Conservation (phyloP, 2,113 vertebrate genomes). For the Pseudorasbora parva region DNA sequence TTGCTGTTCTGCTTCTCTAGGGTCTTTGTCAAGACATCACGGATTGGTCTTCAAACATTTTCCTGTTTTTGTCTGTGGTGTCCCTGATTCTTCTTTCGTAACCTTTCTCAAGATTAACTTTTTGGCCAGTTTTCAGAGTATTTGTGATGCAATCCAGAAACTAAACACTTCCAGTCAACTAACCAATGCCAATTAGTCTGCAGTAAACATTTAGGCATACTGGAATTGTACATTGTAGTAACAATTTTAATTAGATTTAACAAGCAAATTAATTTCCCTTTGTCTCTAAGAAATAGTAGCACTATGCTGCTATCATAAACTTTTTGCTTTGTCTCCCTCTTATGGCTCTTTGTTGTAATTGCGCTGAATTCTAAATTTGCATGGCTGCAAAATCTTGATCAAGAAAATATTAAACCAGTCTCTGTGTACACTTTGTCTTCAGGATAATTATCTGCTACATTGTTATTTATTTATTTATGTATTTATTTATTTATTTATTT, state of each 20-base stretch:
- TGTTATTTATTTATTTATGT: too few relatives aligned
- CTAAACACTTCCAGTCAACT: neutral
- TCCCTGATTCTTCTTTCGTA: conserved; percentile 3
- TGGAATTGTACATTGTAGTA: neutral
- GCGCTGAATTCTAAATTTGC: neutral
- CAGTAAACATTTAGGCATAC: neutral
- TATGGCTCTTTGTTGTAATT: neutral
- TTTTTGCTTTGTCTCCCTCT: conserved; percentile 28
- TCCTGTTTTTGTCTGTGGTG: conserved; percentile 24
- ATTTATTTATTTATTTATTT: too few relatives aligned
- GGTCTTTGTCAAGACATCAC: neutral
- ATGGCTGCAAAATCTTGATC: neutral
- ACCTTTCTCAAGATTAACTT: neutral
- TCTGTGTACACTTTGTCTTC: too few relatives aligned
- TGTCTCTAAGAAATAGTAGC: neutral
- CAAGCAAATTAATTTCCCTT: neutral
- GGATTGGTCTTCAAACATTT: neutral
- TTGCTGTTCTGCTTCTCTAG: conserved; percentile 27
- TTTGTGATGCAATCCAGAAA: neutral
- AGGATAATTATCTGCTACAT: too few relatives aligned
- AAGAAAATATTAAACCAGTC: neutral
- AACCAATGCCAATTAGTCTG: neutral
- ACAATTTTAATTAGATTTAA: neutral
- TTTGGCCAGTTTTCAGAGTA: neutral
- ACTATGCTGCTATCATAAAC: neutral